Base-by-base conservation (phyloP, 2,113 vertebrate genomes). In the Pedionomus torquatus region DNA sequence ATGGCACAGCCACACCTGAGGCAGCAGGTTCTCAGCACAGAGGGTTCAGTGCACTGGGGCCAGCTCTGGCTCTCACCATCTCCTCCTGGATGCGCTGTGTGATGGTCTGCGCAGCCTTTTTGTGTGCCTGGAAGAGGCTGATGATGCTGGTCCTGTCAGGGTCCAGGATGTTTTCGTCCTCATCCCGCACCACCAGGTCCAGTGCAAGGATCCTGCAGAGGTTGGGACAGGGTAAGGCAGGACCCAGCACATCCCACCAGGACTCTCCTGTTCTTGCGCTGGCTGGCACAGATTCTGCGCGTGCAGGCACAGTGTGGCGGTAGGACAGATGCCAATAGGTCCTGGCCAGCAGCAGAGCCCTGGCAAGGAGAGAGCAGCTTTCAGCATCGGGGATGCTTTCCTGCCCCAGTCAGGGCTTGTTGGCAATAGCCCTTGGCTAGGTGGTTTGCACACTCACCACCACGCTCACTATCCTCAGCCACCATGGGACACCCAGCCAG, bases 111-210 rank as follows among this genome's bases (percentile, higher is more conserved):
- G 77, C 91, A 0, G 97, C 96, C 52, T 66, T 93, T 65, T 16
- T 51, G 94, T 97, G 97, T 0, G 96, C 97, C 89, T 89, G 96
- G 90, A 97, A 97, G 58, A 98, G 96, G 93, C 96, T 98, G 92
- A 97, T 96, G 83, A 97, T 13, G 10, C 97, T 97, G 41, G 94
- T 98, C 37, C 91, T 79, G 83, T 97, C 92, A 0, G 97, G 97
- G 49, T 98, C 97, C 86, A 98, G 96, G 83, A 97, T 96, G 74
- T 96, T 98, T 23, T 97, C 97, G 0, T 98, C 86, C 65, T 96
- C 83, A 0, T 97, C 97, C 64, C 97, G 87, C 86, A 98, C 97
- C 81, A 98, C 97, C 76, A 97, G 81, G 79, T 97, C 97, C 68
- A 98, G 88, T 0, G 87, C 78, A 0, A 98, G 97, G 60, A 97